phyloP scores from a whole-genome alignment of 2,888 invertebrate species.

The Anaspis maculata region DNA sequence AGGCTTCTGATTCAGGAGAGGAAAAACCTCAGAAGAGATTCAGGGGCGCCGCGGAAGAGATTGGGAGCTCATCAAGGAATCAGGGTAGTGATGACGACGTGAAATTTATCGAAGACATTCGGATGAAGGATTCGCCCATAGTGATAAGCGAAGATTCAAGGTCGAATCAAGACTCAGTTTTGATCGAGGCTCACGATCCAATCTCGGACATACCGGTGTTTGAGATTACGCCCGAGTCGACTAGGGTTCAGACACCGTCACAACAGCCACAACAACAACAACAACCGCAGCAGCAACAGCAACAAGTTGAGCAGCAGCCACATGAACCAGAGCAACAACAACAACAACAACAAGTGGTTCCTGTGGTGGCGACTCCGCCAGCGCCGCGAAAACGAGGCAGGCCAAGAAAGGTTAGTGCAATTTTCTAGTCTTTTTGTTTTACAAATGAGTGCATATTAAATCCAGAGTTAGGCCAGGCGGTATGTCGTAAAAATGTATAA shows the following conservation, averaged over 20 bases:
- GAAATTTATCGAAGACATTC: conserved; percentile 19
- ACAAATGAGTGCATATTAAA: too few species aligned
- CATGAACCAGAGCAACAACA: too few species aligned
- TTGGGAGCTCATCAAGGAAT: conserved; percentile 8
- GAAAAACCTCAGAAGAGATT: conserved; percentile 9
- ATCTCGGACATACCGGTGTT: conserved; percentile 24
- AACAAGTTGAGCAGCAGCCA: too few species aligned
- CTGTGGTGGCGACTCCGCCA: conserved; percentile 13
- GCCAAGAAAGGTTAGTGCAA: conserved; percentile 37
- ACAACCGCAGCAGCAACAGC: too few species aligned
- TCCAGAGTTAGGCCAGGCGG: too few species aligned
- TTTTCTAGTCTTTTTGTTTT: conserved; percentile 2
- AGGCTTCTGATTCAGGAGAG: too few species aligned
- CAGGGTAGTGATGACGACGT: conserved; percentile 20
- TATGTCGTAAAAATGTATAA: too few species aligned
- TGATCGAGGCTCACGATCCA: conserved; percentile 21
- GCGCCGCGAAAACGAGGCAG: conserved; percentile 43
- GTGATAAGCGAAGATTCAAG: conserved; percentile 28
- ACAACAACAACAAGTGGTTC: too few species aligned
- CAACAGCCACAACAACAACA: too few species aligned
- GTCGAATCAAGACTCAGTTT: conserved; percentile 25
- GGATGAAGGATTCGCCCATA: conserved; percentile 20
- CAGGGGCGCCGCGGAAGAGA: conserved; percentile 17
- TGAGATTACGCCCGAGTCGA: conserved; percentile 24
- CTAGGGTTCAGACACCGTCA: conserved; percentile 9